These are phyloP conservation scores for Eurypyga helias DNA, from an alignment of 2,113 vertebrate genomes.

Conservation along the genomic window DNA sequence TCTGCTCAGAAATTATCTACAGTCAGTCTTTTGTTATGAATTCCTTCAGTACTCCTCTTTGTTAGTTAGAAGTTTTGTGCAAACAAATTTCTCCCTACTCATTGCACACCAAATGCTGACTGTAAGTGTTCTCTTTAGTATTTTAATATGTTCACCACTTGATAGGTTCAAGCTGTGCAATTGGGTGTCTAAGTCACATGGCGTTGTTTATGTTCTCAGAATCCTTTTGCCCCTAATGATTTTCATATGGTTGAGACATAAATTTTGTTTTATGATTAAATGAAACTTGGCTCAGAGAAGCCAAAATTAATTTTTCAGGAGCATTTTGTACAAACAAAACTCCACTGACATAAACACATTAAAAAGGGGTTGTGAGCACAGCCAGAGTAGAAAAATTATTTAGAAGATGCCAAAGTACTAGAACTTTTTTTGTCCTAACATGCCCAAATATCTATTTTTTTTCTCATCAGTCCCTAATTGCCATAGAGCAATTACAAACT, in stretches of 20 bases:
- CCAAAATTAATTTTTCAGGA: conserved; percentile 62
- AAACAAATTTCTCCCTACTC: conserved; percentile 60
- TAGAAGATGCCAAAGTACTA: neutral
- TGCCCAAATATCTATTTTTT: neutral
- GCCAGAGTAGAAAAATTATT: neutral
- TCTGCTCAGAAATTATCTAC: conserved; percentile 18
- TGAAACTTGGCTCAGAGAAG: conserved; percentile 36
- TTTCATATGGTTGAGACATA: conserved; percentile 43
- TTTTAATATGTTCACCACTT: conserved; percentile 53
- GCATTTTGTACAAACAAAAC: conserved; percentile 57
- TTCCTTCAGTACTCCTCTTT: neutral
- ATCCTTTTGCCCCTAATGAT: conserved; percentile 61
- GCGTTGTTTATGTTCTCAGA: conserved; percentile 55
- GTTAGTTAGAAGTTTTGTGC: conserved; percentile 49
- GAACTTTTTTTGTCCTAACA: neutral
- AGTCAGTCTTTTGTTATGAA: conserved; percentile 49
- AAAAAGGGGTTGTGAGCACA: neutral
- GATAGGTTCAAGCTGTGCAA: conserved; percentile 63
- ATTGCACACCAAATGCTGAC: conserved; percentile 56
- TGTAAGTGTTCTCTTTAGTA: conserved; percentile 45
- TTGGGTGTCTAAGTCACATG: conserved; percentile 65
- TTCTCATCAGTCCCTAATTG: neutral
- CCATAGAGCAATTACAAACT: neutral
- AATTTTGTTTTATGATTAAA: conserved; percentile 62
- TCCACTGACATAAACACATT: conserved; percentile 39